Conservation (phyloP, 2,113 vertebrate species). For the Gobio gobio region DNA sequence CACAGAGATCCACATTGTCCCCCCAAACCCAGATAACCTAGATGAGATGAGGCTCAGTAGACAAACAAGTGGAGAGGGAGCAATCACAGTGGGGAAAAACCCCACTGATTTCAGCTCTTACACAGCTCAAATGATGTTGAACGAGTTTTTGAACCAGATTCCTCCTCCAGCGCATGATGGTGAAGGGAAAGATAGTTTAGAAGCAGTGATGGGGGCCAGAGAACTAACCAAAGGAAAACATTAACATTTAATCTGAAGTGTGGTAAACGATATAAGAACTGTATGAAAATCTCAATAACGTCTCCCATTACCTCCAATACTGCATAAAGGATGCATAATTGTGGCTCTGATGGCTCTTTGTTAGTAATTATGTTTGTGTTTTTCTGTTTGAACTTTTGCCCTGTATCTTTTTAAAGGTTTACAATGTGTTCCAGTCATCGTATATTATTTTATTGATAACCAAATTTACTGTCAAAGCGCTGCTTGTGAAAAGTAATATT, state of each 20-base stretch:
- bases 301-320: background rate
- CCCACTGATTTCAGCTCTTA: constrained; percentile 58
- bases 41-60: constrained; percentile 13
- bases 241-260: background rate
- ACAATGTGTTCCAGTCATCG: background rate
- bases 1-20: constrained; percentile 25
- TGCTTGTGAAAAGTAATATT: background rate
- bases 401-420: too few relatives aligned
- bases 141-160: constrained; percentile 69
- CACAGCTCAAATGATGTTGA: constrained; percentile 72
- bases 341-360: too few relatives aligned
- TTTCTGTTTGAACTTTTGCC: too few relatives aligned
- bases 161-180: constrained; percentile 59
- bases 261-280: background rate
- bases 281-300: background rate
- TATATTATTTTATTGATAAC: background rate
- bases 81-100: constrained; percentile 52
- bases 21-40: constrained; percentile 30
- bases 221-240: background rate
- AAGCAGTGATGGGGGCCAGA: constrained; percentile 41
- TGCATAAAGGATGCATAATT: too few relatives aligned
- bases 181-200: constrained; percentile 46
- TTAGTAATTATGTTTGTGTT: too few relatives aligned
- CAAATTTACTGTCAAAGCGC: background rate
- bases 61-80: constrained; percentile 47